phyloP scores from a whole-genome alignment of 2,797 vertebrate genomes.

The Malacoctenus gilli region DNA sequence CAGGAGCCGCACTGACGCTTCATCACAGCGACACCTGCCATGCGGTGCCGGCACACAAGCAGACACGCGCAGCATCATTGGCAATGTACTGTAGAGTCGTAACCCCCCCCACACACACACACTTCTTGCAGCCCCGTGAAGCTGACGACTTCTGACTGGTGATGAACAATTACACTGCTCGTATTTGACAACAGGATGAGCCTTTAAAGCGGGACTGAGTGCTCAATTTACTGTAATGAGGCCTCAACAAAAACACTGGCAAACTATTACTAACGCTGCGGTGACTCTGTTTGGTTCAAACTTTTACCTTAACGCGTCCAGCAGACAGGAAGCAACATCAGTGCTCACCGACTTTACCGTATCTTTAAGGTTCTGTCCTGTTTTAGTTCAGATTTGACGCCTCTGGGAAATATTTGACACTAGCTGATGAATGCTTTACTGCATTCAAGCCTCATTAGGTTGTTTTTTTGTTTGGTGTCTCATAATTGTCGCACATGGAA shows the following conservation, averaged over 20 bases:
- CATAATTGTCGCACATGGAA: too few species aligned
- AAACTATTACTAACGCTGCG: background rate
- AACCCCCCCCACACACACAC: background rate
- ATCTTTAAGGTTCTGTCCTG: too few species aligned
- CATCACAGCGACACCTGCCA: slow-evolving; percentile 13
- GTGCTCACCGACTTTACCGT: too few species aligned
- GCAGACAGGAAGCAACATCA: too few species aligned
- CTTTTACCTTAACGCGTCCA: background rate
- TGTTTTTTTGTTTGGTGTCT: background rate
- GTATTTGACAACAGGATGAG: background rate
- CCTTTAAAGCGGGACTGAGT: too few species aligned
- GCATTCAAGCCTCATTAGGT: background rate
- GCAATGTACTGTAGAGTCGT: slow-evolving; percentile 13
- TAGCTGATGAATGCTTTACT: background rate
- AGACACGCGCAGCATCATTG: slow-evolving; percentile 1
- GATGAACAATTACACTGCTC: background rate
- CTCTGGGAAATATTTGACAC: too few species aligned
- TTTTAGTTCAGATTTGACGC: too few species aligned
- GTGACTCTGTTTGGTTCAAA: background rate
- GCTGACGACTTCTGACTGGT: background rate
- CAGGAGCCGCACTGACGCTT: slow-evolving; percentile 3
- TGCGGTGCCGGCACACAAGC: slow-evolving; percentile 5
- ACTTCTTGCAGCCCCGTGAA: slow-evolving; percentile 3
- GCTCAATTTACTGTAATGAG: too few species aligned
- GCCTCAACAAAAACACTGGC: too few species aligned